Evolutionary conservation across 1,140 invertebrate species (phyloP).

Genomic region (Drosophila guanche): DNA sequence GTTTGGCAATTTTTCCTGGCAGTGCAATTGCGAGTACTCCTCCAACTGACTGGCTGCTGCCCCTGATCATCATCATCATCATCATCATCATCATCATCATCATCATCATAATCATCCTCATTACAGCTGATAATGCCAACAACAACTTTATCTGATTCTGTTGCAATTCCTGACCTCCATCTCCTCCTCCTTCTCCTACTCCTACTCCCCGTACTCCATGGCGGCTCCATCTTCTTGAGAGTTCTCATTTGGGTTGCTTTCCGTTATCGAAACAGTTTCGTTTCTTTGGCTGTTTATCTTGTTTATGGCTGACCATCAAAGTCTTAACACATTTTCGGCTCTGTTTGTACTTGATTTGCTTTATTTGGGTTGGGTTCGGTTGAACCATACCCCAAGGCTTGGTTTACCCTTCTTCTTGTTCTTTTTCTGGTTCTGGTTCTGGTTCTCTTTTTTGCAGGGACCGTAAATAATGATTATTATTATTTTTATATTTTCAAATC

Average conservation of each 20-base stretch:
- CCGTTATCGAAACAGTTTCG: constrained; percentile 8
- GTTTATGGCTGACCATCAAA: constrained; percentile 45
- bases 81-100: background rate
- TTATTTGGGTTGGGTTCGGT: background rate
- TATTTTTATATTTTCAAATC: too few relatives aligned
- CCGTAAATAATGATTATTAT: too few relatives aligned
- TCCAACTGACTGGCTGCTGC: background rate
- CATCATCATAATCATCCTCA: constrained; percentile 53
- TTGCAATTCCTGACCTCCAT: constrained; percentile 29
- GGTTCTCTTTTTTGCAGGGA: background rate
- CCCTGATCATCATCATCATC: constrained; percentile 33
- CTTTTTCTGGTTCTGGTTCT: constrained; percentile 11
- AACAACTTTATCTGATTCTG: constrained; percentile 59
- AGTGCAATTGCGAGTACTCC: background rate
- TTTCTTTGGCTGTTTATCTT: constrained; percentile 28
- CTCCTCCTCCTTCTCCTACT: too few relatives aligned
- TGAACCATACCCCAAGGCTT: background rate
- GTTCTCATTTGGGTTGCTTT: background rate
- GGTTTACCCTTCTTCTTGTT: constrained; percentile 10
- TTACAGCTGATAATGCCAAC: constrained; percentile 54
- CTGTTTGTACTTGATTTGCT: constrained; percentile 37
- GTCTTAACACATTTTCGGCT: constrained; percentile 42
- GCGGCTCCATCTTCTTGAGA: constrained; percentile 11
- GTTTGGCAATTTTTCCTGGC: constrained; percentile 21
- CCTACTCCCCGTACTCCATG: background rate